Evolutionary conservation across 2,888 invertebrate species (phyloP), one percentile per base, ranked within the genome.

Genomic region (Brachyopa scutellaris): DNA sequence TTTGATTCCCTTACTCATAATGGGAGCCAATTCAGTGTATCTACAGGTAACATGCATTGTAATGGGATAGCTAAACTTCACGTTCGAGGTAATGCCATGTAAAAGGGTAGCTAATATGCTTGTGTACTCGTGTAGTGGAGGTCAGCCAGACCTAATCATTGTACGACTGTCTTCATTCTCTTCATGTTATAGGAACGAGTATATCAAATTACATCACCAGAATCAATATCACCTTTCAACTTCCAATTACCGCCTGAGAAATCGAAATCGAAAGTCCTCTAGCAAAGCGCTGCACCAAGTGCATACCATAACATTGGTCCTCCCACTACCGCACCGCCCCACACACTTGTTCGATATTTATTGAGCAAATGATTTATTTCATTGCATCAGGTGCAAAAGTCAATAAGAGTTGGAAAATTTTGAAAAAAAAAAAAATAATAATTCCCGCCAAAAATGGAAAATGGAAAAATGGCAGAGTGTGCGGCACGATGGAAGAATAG

Each of bases 371-470:
- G 69, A 80, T 80, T 80, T 80, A 80, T 80, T 80, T 80, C 80
- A 76, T 76, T 80, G 80, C 80, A 80, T 80, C 80, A 80, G 80
- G 80, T 80, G 80, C 74, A 80, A 76, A 76, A 80, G 80, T 80
- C 80, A 80, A 80, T 74, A 80, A 64, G 74, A 69, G 69, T 59
- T 80, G 73, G 42, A 21, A 74, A 64, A 53, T 76, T 62, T 82
- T 82, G 70, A 77, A 77, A 64, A 66, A n/a, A n/a, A n/a, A n/a
- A n/a, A n/a, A n/a, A n/a, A n/a, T n/a, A n/a, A 82, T 82, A 82
- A 82, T 82, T 77, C 76, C 77, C 82, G 72, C 82, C 82, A 31
- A 82, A 82, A 82, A 82, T 72, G 82, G 82, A 82, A n/a, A n/a
- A n/a, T n/a, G n/a, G n/a, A n/a, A n/a, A n/a, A 77, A 61, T 55